Conservation (phyloP, 1,140 invertebrate species). For the Leptopilina boulardi region DNA sequence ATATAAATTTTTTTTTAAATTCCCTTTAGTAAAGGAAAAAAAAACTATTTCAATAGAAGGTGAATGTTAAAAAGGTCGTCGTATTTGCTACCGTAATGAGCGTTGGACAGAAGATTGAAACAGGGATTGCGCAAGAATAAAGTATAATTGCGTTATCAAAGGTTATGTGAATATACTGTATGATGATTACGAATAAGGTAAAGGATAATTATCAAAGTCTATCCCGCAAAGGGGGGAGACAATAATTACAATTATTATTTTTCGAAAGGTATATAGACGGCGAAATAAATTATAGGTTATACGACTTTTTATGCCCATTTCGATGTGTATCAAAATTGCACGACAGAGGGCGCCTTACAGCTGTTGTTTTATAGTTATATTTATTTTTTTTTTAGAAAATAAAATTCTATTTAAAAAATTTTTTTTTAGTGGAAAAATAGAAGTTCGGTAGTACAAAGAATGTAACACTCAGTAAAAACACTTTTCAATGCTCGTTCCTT, state of each 20-base stretch:
- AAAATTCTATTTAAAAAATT: background rate
- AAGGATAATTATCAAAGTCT: constrained; percentile 72
- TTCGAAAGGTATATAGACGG: constrained; percentile 69
- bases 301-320: constrained; percentile 68
- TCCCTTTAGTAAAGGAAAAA: background rate
- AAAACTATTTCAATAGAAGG: constrained; percentile 21
- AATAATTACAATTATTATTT: constrained; percentile 76
- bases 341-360: constrained; percentile 67
- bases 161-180: constrained; percentile 13
- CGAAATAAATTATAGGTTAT: constrained; percentile 74
- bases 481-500: constrained; percentile 9
- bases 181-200: constrained; percentile 37
- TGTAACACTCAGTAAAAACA: background rate
- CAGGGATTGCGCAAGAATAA: constrained; percentile 19
- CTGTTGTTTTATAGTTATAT: constrained; percentile 69
- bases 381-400: constrained; percentile 63
- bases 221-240: constrained; percentile 69
- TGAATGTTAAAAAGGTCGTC: constrained; percentile 24
- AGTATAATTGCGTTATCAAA: constrained; percentile 28
- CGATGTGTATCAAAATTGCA: constrained; percentile 68
- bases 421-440: background rate
- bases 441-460: constrained; percentile 19
- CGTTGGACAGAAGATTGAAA: constrained; percentile 28
- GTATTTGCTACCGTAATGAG: constrained; percentile 22
- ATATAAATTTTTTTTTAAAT: too few relatives aligned